These are phyloP conservation scores for Cyprinodon brontotheroides DNA, from an alignment of 2,113 vertebrate species.

Conservation along the genomic window DNA sequence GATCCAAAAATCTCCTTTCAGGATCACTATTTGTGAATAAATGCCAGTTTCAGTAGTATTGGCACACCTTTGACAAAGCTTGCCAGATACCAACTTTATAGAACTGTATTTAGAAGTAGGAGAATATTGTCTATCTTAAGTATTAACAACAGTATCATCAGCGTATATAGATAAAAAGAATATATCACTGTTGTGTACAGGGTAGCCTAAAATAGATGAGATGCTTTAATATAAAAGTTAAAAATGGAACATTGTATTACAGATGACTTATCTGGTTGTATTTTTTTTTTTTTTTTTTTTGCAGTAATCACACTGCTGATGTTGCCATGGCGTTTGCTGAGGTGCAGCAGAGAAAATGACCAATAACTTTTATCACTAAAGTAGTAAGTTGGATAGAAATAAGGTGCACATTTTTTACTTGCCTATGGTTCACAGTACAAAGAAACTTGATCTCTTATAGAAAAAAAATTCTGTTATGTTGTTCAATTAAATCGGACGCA, in stretches of 20 bases:
- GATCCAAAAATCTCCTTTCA: conserved; percentile 40
- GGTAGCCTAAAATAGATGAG: conserved; percentile 57
- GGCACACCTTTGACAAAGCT: conserved; percentile 42
- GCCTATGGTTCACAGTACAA: background rate
- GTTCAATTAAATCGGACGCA: background rate
- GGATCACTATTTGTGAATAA: conserved; percentile 57
- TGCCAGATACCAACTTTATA: conserved; percentile 64
- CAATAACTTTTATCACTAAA: conserved; percentile 24
- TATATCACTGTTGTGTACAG: conserved; percentile 57
- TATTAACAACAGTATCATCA: conserved; percentile 55
- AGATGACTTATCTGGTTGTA: conserved; percentile 43
- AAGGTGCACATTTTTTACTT: conserved; percentile 14
- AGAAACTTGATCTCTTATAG: background rate
- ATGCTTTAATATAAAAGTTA: conserved; percentile 45
- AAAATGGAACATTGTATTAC: conserved; percentile 30
- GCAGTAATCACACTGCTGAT: conserved; percentile 35
- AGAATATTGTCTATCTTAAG: conserved; percentile 34
- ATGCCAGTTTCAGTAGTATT: conserved; percentile 51
- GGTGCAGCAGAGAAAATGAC: conserved; percentile 23
- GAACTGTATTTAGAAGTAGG: conserved; percentile 61
- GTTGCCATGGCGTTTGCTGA: conserved; percentile 38
- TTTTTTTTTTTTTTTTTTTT: conserved; percentile 13
- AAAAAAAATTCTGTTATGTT: background rate
- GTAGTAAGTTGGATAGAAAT: conserved; percentile 12
- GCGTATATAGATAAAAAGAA: conserved; percentile 43